Percentiles rank a stretch among this genome's conserved stretches.
These are phyloP conservation scores for Cranoglanis bouderius DNA, from an alignment of 2,113 vertebrate species.

Conservation along the genomic window DNA sequence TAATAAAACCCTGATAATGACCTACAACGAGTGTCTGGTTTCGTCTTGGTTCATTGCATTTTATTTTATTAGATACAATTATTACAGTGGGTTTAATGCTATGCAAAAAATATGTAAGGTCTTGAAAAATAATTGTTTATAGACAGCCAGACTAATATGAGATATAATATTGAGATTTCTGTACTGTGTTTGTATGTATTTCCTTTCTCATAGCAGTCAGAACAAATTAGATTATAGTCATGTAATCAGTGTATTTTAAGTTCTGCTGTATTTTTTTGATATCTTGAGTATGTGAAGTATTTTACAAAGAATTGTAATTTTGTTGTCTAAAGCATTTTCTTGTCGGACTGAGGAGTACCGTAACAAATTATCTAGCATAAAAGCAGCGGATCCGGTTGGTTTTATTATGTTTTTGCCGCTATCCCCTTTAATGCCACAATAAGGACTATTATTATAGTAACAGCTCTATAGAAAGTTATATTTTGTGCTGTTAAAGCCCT, in stretches of 20 bases:
- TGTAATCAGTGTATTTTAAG: not conserved
- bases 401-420: not conserved
- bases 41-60: not conserved
- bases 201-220: not conserved
- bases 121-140: not conserved
- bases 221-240: not conserved
- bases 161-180: not conserved
- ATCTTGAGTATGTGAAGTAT: not conserved
- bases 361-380: not conserved
- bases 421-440: too few species aligned
- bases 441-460: not conserved
- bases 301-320: not conserved
- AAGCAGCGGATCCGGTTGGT: not conserved
- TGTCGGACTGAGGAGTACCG: not conserved
- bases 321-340: not conserved
- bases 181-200: not conserved
- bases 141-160: not conserved
- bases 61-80: not conserved
- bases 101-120: not conserved
- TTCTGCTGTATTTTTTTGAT: not conserved
- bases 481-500: not conserved
- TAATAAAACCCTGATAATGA: conserved; percentile 58
- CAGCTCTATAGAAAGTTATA: too few species aligned
- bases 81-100: not conserved
- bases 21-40: not conserved